Evolutionary conservation across 2,797 vertebrate genomes (phyloP), one percentile per base, ranked within the genome.

Genomic region (Gorsachius magnificus): DNA sequence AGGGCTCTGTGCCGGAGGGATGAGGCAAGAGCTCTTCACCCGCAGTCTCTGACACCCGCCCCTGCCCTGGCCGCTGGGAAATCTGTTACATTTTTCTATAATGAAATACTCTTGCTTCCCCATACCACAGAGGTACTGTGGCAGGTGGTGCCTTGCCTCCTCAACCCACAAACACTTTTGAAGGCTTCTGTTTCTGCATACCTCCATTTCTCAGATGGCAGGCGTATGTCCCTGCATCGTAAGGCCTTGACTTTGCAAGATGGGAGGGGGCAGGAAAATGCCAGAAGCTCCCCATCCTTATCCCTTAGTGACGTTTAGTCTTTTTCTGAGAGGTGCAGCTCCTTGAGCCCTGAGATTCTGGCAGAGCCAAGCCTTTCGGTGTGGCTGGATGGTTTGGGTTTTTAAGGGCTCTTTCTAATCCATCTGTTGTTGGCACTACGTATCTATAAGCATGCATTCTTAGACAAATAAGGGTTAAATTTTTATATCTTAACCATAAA

Each of bases 371-470:
- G 41, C 41, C 53, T 75, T 87, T 54, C 1, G 2, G 6, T 29
- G 16, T 80, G 24, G 21, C 66, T 68, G 65, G n/a, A 10, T n/a
- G 33, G 11, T 51, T 43, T 66, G 51, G 17, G 15, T 45, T 84
- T 91, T 90, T 81, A 78, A 72, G 45, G 58, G 17, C 25, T 26
- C 28, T 81, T 91, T 79, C 70, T 65, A 75, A 70, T 56, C 41
- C 0, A 0, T 35, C 31, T 57, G 20, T 41, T 70, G 36, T 77
- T 87, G 56, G 58, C 38, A n/a, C 21, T 77, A 31, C 5, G 0
- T 75, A 54, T 26, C 25, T 74, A 7, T 87, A 87, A 75, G n/a
- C 24, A 12, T 56, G 51, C 36, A 41, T 54, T 85, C 48, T 68
- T 65, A 81, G 65, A 33, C 26, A 81, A 83, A 69, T 21, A n/a